phyloP scores from a whole-genome alignment of 2,113 vertebrate genomes.

The Malurus cyaneus region DNA sequence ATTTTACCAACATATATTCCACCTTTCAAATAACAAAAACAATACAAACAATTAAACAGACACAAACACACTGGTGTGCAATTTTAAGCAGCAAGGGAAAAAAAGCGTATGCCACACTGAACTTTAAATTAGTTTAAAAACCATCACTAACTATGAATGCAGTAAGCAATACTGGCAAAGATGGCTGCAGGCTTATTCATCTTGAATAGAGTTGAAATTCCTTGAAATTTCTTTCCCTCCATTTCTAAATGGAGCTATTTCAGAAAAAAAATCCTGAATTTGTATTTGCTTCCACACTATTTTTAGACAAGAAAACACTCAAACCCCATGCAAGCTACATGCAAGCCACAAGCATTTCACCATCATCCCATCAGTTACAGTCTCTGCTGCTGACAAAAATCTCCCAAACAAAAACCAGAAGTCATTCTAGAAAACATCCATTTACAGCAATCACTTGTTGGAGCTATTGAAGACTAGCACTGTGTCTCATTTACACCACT shows the following conservation, averaged over 20 bases:
- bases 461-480: neutral
- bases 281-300: neutral
- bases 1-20: constrained; percentile 94
- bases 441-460: neutral
- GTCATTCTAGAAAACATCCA: neutral
- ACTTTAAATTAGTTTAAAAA: neutral
- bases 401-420: rapidly evolving
- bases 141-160: neutral
- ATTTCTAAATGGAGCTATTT: neutral
- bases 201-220: neutral
- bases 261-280: neutral
- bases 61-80: neutral
- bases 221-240: neutral
- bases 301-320: neutral
- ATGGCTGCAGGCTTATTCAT: neutral
- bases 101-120: neutral
- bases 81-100: neutral
- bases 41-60: neutral
- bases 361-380: neutral
- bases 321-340: neutral
- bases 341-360: neutral
- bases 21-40: constrained; percentile 77
- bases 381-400: neutral
- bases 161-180: neutral
- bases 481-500: neutral